Base-by-base conservation (phyloP, 2,113 vertebrate species). In the Neoarius graeffei region DNA sequence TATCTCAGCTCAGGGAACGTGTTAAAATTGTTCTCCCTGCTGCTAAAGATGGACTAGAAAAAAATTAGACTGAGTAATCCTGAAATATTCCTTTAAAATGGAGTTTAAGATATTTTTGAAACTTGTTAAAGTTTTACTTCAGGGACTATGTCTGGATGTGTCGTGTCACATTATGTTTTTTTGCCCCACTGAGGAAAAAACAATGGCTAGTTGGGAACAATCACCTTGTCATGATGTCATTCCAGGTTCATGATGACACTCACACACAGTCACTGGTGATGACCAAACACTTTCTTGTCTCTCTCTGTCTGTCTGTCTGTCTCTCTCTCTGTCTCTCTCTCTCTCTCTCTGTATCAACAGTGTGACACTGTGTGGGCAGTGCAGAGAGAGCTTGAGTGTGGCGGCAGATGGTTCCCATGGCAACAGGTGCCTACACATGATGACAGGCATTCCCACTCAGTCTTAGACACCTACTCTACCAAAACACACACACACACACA, bases 371-470 rank as follows among this genome's bases (percentile, higher is more conserved):
- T 95, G 95, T 95, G 95, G 95, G 95, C 92, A 90, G 95, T 89
- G 90, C 88, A 91, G 88, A 90, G 88, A 94, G 91, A 85, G 91
- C 92, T 94, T 90, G 89, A 94, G 92, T 83, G 89, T 94, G 94
- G 93, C 94, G 94, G 95, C 95, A 96, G 95, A 96, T 96, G 94
- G 95, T 95, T 95, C 93, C 94, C 92, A 93, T 94, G 90, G 94
- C 82, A 94, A 96, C 94, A 86, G 35, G 91, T 94, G 94, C 94
- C 95, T 94, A 95, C 95, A 94, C 94, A 92, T 95, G 93, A 94
- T 93, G 94, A 93, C 94, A 95, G 95, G 95, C 95, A 95, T 94
- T 96, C 94, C 95, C 95, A 95, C 95, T 95, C 95, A 94, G 93
- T 91, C 91, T 90, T 89, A 94, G 93, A 94, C 94, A 93, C 94